Conservation (phyloP, 2,888 invertebrate genomes). For the Oeneis ivallda region DNA sequence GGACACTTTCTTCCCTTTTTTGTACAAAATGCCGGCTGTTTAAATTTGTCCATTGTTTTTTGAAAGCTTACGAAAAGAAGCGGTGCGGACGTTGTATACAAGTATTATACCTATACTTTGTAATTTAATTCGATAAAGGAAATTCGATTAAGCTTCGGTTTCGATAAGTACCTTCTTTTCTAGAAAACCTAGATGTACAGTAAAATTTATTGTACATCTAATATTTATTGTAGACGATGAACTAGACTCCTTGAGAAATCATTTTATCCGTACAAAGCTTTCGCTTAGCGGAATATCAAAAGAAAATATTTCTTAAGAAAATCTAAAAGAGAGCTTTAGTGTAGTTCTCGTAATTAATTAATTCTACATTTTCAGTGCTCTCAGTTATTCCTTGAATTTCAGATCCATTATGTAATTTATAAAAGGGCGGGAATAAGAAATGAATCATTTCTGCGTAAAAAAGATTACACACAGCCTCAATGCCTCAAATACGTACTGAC, state of each 20-base stretch:
- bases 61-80: constrained; percentile 2
- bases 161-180: no score
- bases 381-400: neutral
- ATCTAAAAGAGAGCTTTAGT: neutral
- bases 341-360: constrained; percentile 11
- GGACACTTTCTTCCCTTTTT: constrained; percentile 15
- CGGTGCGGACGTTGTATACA: constrained; percentile 6
- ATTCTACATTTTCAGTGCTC: constrained; percentile 9
- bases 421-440: neutral
- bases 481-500: no score
- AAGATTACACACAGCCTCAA: no score
- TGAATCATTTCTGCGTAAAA: neutral
- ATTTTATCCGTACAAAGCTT: neutral
- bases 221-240: no score
- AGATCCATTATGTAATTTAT: constrained; percentile 3
- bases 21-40: constrained; percentile 10
- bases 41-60: neutral
- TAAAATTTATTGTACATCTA: no score
- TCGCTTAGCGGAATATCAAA: constrained; percentile 13
- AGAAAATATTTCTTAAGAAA: constrained; percentile 11
- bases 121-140: constrained; percentile 20
- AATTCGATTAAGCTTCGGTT: neutral
- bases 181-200: no score
- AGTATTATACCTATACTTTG: constrained; percentile 9
- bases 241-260: neutral